Evolutionary conservation across 2,113 vertebrate species (phyloP).

Genomic region (Phalacrocorax carbo): DNA sequence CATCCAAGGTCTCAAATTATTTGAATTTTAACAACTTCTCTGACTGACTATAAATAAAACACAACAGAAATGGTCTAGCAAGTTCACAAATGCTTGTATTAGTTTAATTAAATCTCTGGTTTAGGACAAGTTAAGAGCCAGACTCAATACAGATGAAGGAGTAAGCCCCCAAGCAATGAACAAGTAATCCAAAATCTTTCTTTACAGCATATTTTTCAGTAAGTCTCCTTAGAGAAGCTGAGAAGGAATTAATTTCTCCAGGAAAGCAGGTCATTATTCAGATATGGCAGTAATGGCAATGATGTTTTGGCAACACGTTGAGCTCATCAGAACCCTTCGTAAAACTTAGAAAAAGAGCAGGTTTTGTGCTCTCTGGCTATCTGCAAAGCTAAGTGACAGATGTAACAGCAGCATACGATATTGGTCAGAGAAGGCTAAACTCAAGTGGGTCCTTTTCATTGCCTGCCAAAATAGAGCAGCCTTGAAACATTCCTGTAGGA

Average conservation of each 20-base stretch:
- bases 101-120: neutral
- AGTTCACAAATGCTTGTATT: neutral
- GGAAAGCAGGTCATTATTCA: neutral
- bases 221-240: neutral
- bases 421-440: neutral
- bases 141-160: neutral
- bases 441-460: conserved; percentile 19
- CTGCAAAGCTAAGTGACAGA: neutral
- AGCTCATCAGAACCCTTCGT: neutral
- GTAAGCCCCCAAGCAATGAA: neutral
- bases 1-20: neutral
- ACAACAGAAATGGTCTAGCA: neutral
- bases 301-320: neutral
- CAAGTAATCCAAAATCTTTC: neutral
- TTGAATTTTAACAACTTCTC: neutral
- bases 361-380: neutral
- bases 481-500: neutral
- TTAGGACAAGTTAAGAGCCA: neutral
- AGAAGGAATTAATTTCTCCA: neutral
- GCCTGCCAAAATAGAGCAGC: conserved; percentile 33
- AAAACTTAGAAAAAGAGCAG: fast-evolving
- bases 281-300: neutral
- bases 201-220: neutral
- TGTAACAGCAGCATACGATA: neutral
- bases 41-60: neutral